Conservation (phyloP, 2,113 vertebrate species). For the Poeciliopsis occidentalis region DNA sequence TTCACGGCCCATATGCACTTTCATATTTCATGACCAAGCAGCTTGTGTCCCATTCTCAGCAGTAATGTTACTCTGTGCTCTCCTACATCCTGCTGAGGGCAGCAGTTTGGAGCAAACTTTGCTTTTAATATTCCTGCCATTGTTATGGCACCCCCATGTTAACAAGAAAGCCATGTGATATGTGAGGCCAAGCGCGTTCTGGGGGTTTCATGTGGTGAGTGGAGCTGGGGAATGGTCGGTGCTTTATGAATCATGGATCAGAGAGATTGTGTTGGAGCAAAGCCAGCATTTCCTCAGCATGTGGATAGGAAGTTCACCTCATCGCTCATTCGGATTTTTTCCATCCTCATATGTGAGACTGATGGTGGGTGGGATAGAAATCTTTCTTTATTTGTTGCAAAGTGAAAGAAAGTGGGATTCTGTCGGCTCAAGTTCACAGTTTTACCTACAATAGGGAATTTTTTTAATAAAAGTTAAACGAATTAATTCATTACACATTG, state of each 20-base stretch:
- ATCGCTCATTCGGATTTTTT: conserved; percentile 1
- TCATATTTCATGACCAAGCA: conserved; percentile 5
- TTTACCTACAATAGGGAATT: no score
- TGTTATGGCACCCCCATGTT: conserved; percentile 52
- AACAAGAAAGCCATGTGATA: conserved; percentile 58
- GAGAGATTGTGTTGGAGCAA: conserved; percentile 33
- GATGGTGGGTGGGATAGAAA: no score
- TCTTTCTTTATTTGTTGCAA: no score
- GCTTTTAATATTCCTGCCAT: conserved; percentile 52
- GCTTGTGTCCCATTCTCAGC: conserved; percentile 15
- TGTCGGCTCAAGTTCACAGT: no score
- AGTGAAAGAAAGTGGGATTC: no score
- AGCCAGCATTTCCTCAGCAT: conserved; percentile 33
- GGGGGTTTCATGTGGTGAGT: conserved; percentile 48
- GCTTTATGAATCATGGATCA: conserved; percentile 53
- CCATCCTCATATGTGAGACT: background rate
- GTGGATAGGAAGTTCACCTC: conserved; percentile 34
- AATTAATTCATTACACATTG: no score
- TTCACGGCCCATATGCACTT: conserved; percentile 4
- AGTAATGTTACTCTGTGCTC: conserved; percentile 26
- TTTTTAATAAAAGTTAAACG: no score
- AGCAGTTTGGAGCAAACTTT: conserved; percentile 36
- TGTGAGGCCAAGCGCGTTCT: conserved; percentile 27
- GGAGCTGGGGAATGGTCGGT: conserved; percentile 39
- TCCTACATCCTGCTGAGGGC: conserved; percentile 30